These are phyloP conservation scores for Probaryconus sp. DNA, from an alignment of 1,140 invertebrate genomes.

Conservation along the genomic window DNA sequence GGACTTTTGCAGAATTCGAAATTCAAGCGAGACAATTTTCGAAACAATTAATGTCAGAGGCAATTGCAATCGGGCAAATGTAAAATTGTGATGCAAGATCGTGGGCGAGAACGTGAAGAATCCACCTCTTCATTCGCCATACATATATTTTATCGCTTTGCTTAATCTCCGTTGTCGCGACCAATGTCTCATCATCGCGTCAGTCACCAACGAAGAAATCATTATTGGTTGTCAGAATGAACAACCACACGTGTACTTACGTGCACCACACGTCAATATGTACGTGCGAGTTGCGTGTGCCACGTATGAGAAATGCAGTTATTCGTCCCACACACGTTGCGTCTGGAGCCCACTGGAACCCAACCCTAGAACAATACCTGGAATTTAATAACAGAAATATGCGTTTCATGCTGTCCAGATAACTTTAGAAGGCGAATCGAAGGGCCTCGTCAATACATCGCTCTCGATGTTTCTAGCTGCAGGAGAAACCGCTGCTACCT, in stretches of 20 bases:
- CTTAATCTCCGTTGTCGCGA: slow-evolving; percentile 32
- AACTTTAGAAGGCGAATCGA: slow-evolving; percentile 1
- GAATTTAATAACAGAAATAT: slow-evolving; percentile 37
- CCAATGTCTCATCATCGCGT: slow-evolving; percentile 45
- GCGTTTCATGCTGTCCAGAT: neutral
- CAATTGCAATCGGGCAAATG: slow-evolving; percentile 18
- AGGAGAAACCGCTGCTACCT: slow-evolving; percentile 35
- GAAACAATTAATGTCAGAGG: slow-evolving; percentile 15
- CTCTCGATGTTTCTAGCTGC: neutral
- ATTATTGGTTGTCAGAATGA: slow-evolving; percentile 51
- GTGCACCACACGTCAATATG: slow-evolving; percentile 31
- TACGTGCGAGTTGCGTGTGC: slow-evolving; percentile 50
- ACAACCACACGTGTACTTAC: slow-evolving; percentile 37
- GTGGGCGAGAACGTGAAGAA: slow-evolving; percentile 37
- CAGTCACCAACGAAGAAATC: slow-evolving; percentile 31
- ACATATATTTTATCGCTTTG: slow-evolving; percentile 46
- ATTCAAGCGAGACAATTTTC: slow-evolving; percentile 4
- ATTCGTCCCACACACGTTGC: slow-evolving; percentile 60
- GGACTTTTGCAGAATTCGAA: too few species aligned
- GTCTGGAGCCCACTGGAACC: slow-evolving; percentile 53
- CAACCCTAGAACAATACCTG: slow-evolving; percentile 57
- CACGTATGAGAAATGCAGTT: slow-evolving; percentile 68
- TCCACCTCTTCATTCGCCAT: slow-evolving; percentile 50
- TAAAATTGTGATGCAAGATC: slow-evolving; percentile 33
- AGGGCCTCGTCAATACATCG: neutral